A percentile compares a stretch with the other conserved stretches of the same genome.
Evolutionary conservation across 2,888 invertebrate species (phyloP).

Genomic region (Drosophila eohydei): DNA sequence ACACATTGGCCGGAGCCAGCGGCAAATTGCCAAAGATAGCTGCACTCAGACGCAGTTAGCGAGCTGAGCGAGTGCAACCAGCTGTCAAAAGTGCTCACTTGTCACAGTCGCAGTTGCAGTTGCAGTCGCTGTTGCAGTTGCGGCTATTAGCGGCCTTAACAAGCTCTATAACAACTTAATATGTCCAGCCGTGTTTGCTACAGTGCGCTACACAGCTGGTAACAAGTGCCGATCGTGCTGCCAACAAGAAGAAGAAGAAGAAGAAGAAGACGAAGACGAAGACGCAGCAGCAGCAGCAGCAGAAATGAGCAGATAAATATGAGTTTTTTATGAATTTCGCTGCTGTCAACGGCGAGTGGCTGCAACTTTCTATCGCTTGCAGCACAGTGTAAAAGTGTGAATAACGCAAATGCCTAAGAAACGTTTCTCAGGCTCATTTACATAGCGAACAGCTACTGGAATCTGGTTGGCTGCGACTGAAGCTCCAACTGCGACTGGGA

Average conservation of each 20-base stretch:
- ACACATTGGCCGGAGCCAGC: constrained; percentile 20
- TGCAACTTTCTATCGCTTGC: constrained; percentile 31
- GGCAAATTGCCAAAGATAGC: constrained; percentile 18
- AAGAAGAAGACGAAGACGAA: neutral
- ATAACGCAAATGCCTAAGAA: constrained; percentile 43
- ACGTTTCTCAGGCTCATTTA: constrained; percentile 78
- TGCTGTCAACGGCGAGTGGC: constrained; percentile 4
- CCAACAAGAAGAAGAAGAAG: neutral
- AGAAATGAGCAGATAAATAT: neutral
- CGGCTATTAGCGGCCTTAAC: constrained; percentile 66
- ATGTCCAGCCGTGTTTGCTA: constrained; percentile 25
- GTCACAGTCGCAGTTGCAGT: constrained; percentile 49
- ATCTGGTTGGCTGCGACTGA: constrained; percentile 29
- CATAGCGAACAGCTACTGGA: constrained; percentile 71
- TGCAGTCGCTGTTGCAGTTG: constrained; percentile 35
- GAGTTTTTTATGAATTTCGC: constrained; percentile 1
- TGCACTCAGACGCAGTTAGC: constrained; percentile 5
- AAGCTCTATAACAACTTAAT: constrained; percentile 63
- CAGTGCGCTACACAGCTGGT: constrained; percentile 43
- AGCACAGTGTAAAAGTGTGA: constrained; percentile 57
- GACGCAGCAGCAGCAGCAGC: neutral
- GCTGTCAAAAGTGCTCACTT: constrained; percentile 72
- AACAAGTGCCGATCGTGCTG: constrained; percentile 1
- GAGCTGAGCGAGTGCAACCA: constrained; percentile 56
- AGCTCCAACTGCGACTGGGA: neutral